phyloP scores from a whole-genome alignment of 2,113 vertebrate genomes.

The Puffinus mauretanicus region DNA sequence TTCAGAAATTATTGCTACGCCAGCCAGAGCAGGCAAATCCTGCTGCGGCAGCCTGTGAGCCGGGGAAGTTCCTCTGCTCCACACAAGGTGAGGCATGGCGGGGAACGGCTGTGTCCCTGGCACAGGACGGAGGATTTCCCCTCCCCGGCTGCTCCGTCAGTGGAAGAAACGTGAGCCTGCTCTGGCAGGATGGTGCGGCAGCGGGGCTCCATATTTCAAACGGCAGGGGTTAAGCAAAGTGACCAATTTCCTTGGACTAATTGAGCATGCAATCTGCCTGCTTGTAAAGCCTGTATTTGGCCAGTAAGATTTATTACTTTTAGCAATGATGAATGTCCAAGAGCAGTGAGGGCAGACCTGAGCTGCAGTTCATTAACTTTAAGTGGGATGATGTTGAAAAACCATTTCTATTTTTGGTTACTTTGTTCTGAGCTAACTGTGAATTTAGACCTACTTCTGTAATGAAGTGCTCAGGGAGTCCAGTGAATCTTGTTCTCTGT shows the following conservation, averaged over 20 bases:
- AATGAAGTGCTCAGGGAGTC: slow-evolving; percentile 48
- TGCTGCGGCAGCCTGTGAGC: not conserved
- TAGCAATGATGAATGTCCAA: slow-evolving; percentile 55
- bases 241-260: slow-evolving; percentile 66
- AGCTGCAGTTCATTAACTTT: slow-evolving; percentile 64
- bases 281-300: slow-evolving; percentile 65
- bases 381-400: slow-evolving; percentile 40
- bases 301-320: slow-evolving; percentile 60
- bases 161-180: not conserved
- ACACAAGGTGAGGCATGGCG: not conserved
- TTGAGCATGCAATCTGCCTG: slow-evolving; percentile 63
- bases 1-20: not conserved
- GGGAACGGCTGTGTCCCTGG: not conserved
- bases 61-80: not conserved
- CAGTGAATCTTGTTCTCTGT: slow-evolving; percentile 52
- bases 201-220: slow-evolving; percentile 40
- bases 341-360: slow-evolving; percentile 42
- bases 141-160: not conserved
- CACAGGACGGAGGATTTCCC: not conserved
- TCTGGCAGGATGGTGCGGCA: not conserved
- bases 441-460: slow-evolving; percentile 54
- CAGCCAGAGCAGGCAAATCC: fast-evolving
- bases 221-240: slow-evolving; percentile 54
- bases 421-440: slow-evolving; percentile 41
- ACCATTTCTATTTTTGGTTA: slow-evolving; percentile 58